A percentile compares a stretch with the other conserved stretches of the same genome.
These are phyloP conservation scores for Seriola aureovittata DNA, from an alignment of 2,113 vertebrate genomes.

Conservation along the genomic window DNA sequence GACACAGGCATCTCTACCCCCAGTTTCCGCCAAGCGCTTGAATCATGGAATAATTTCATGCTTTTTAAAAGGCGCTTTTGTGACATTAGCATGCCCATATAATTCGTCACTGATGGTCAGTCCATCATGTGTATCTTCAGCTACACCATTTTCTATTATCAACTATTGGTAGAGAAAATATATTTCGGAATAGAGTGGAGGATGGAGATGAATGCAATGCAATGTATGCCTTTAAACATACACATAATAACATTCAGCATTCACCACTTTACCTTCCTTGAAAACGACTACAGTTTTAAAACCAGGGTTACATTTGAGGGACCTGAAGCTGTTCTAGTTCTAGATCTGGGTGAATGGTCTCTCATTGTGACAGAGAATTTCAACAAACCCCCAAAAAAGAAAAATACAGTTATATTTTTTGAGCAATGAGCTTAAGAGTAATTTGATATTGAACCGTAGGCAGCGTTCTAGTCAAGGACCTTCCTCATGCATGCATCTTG, in stretches of 20 bases:
- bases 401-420: not conserved
- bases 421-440: not conserved
- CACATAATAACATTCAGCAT: not conserved
- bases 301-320: not conserved
- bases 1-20: not conserved
- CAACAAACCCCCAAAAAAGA: not conserved
- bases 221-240: not conserved
- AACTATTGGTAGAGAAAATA: not conserved
- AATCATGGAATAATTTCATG: not conserved
- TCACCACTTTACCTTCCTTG: too few species aligned
- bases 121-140: not conserved
- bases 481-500: not conserved
- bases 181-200: not conserved
- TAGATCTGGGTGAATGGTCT: not conserved
- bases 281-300: not conserved
- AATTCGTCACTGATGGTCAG: slow-evolving; percentile 11
- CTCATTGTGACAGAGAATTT: not conserved
- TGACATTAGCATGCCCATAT: not conserved
- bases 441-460: not conserved
- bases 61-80: slow-evolving; percentile 3
- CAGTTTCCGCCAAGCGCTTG: not conserved
- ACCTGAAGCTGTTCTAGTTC: not conserved
- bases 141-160: not conserved
- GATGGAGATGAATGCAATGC: not conserved
- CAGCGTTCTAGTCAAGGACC: not conserved